Evolutionary conservation across 53 echinoderm and acorn worm genomes (phyloP).

Genomic region (Zoroaster sp.): DNA sequence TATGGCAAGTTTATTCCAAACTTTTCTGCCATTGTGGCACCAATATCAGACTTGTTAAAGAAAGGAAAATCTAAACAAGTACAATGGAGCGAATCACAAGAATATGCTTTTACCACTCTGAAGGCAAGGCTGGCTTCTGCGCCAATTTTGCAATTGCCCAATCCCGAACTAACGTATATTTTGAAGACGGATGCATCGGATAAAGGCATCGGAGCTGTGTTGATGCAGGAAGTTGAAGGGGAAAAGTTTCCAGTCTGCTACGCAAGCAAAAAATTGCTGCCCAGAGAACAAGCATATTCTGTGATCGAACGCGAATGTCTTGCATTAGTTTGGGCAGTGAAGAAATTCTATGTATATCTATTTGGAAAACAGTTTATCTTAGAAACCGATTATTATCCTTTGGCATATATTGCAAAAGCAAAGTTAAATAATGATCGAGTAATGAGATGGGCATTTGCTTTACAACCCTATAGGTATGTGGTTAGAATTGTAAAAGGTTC

Average conservation of each 20-base stretch:
- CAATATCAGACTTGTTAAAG: slow-evolving; percentile 48
- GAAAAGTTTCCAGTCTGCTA: too few relatives aligned
- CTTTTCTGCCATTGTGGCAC: too few relatives aligned
- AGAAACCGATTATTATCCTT: too few relatives aligned
- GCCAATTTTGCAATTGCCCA: slow-evolving; percentile 15
- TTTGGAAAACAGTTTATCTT: too few relatives aligned
- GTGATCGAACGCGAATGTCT: too few relatives aligned
- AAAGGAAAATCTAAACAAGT: slow-evolving; percentile 15
- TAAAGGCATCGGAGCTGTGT: slow-evolving; percentile 14
- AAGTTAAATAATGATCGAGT: neutral
- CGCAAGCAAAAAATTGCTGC: slow-evolving; percentile 51
- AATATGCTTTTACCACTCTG: slow-evolving; percentile 20
- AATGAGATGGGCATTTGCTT: slow-evolving; percentile 8
- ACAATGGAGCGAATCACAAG: neutral
- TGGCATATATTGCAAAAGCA: too few relatives aligned
- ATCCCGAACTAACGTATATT: neutral
- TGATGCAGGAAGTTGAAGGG: slow-evolving; percentile 9
- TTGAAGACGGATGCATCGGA: slow-evolving; percentile 31
- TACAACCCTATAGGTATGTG: slow-evolving; percentile 1
- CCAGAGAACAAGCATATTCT: too few relatives aligned
- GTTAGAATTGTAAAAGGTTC: slow-evolving; percentile 1
- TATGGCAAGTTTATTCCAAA: slow-evolving; percentile 48
- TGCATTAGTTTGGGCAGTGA: too few relatives aligned
- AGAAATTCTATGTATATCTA: slow-evolving; percentile 32
- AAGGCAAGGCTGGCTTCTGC: neutral